Percentiles rank a stretch among this genome's conserved stretches.
These are phyloP conservation scores for Anorthoa munda DNA, from an alignment of 2,888 invertebrate species.

Conservation along the genomic window DNA sequence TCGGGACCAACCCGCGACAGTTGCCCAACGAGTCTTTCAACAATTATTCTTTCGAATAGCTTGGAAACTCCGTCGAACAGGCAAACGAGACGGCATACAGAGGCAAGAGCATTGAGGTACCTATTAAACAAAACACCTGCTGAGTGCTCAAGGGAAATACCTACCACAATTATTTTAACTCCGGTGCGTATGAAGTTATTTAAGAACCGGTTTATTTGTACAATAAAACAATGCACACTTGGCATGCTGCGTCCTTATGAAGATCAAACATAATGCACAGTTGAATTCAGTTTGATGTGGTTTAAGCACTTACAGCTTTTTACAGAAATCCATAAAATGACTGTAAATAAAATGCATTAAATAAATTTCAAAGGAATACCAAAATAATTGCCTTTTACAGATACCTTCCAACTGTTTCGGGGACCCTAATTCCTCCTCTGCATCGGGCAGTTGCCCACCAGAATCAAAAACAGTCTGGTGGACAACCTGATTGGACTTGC, in stretches of 20 bases:
- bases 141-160: background rate
- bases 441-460: no score
- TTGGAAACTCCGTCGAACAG: no score
- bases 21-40: no score
- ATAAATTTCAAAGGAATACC: background rate
- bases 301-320: conserved; percentile 33
- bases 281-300: conserved; percentile 56
- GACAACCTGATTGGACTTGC: no score
- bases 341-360: conserved; percentile 24
- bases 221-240: conserved; percentile 45
- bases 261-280: conserved; percentile 51
- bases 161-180: conserved; percentile 19
- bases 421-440: background rate
- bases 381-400: background rate
- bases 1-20: no score
- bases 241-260: conserved; percentile 19
- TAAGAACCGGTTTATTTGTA: conserved; percentile 16
- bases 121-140: background rate
- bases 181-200: background rate
- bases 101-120: no score
- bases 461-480: no score
- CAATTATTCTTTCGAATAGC: no score
- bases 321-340: conserved; percentile 29
- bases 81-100: no score
- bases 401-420: background rate